Base-by-base conservation (phyloP, 2,888 invertebrate species). In the Drepana falcataria region DNA sequence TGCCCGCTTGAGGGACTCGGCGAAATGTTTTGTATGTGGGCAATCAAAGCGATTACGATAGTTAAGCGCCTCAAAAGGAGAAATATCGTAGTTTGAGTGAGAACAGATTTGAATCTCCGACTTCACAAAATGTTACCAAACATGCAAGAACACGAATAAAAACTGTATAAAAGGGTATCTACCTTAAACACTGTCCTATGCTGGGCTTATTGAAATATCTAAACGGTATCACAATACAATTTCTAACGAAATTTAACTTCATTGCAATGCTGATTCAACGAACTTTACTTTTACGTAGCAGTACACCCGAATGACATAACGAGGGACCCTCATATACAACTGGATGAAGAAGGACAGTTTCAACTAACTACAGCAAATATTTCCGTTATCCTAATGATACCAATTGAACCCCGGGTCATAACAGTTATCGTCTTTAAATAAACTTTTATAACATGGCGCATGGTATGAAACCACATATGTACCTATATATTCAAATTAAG, bases 181-280 rank as follows among this genome's bases (percentile, higher is more conserved):
- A 85, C 85, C 85, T 73, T 54, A 74, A 55, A 65, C 73, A 73
- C 41, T 73, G 44, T 44, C 1, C 9, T 9, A 44, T 44, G 9
- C 7, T 3, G 9, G 6, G 60, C 9, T 68, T 61, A 53, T 65
- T 71, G 68, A 78, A 77, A 48, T 62, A 56, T 48, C 63, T 71
- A 2, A 41, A 21, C 6, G 51, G 40, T 40, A 9, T 40, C 40
- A 33, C 6, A 21, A 51, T 40, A 40, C 21, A 40, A 40, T 40
- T 35, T 40, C 40, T 34, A 37, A 51, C 6, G 33, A 34, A 34
- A 0, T 34, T 51, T 33, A 41, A 51, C 6, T 41, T 51, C 40
- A 51, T 51, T 33, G 40, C 40, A 40, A 21, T 7, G 40, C 51
- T 7, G 33, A 33, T 21, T 41, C 5, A 2, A n/a, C 3, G 3